Conservation (phyloP, 2,888 invertebrate species). For the Teinopalpus imperialis region DNA sequence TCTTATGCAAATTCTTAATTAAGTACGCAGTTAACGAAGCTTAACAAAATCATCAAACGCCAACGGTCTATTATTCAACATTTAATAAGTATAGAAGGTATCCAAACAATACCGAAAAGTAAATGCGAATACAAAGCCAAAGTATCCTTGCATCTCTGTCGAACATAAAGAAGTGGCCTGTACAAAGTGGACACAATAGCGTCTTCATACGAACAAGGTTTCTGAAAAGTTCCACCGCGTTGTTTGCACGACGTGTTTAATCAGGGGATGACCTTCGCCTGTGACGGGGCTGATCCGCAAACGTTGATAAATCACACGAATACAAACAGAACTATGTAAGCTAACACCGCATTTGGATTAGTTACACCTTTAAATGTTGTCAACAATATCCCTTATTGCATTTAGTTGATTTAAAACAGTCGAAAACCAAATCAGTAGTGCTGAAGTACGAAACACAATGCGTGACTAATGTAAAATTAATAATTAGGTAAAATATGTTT, state of each 20-base stretch:
- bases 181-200: slow-evolving; percentile 5
- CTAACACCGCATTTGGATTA: slow-evolving; percentile 34
- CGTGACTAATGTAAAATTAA: not conserved
- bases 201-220: slow-evolving; percentile 8
- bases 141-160: slow-evolving; percentile 9
- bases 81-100: too few species aligned
- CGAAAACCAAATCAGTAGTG: too few species aligned
- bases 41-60: too few species aligned
- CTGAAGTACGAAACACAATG: too few species aligned
- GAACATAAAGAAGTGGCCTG: slow-evolving; percentile 17
- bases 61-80: too few species aligned
- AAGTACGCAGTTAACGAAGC: too few species aligned
- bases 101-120: slow-evolving; percentile 3
- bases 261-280: slow-evolving; percentile 52
- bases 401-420: too few species aligned
- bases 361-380: slow-evolving; percentile 31
- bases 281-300: slow-evolving; percentile 57
- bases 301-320: slow-evolving; percentile 71
- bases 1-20: too few species aligned
- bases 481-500: not conserved
- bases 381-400: too few species aligned
- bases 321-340: slow-evolving; percentile 55
- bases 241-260: slow-evolving; percentile 50
- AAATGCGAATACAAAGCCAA: slow-evolving; percentile 1
- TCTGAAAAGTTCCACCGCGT: slow-evolving; percentile 28